Conservation (phyloP, 2,113 vertebrate genomes). For the Dromaius novaehollandiae region DNA sequence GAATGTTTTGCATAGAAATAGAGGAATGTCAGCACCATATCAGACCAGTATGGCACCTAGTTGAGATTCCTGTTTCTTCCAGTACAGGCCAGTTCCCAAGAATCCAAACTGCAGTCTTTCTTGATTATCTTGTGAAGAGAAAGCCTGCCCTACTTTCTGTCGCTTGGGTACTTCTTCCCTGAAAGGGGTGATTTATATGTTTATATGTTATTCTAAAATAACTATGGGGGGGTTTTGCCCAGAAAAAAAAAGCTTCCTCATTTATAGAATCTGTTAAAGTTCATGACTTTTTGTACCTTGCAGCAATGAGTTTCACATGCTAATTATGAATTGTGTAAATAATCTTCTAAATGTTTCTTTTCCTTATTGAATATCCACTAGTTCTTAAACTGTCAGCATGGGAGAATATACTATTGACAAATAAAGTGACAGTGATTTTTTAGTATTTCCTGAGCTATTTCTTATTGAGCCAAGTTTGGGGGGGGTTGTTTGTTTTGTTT, state of each 20-base stretch:
- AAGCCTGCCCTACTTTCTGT: neutral
- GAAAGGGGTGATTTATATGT: neutral
- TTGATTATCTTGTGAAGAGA: neutral
- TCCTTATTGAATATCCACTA: conserved; percentile 7
- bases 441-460: neutral
- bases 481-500: neutral
- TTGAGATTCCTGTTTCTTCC: neutral
- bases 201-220: neutral
- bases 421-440: neutral
- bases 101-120: neutral
- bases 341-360: conserved; percentile 6
- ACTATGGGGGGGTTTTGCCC: neutral
- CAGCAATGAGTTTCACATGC: neutral
- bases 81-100: neutral
- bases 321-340: conserved; percentile 45
- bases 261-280: neutral
- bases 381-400: neutral
- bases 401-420: neutral
- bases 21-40: neutral
- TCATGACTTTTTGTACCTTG: conserved; percentile 2
- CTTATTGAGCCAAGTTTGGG: neutral
- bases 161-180: neutral
- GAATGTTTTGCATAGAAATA: neutral
- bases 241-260: neutral
- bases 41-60: neutral